Evolutionary conservation across 2,113 vertebrate species (phyloP).

Genomic region (Chauna torquata): DNA sequence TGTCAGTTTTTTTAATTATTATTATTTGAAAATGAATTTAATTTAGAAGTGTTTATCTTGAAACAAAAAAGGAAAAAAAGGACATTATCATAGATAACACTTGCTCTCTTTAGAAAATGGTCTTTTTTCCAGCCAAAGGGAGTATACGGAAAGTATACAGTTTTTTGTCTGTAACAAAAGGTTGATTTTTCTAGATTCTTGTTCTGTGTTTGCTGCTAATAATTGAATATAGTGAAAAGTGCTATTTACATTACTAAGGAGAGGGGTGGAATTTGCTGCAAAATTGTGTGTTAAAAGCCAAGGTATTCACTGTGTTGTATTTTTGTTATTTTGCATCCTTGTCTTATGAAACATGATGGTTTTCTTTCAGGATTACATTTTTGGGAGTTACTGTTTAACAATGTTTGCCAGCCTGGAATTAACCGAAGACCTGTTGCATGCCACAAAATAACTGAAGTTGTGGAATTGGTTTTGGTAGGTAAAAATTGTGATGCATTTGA

Average conservation of each 20-base stretch:
- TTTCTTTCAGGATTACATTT: constrained; percentile 64
- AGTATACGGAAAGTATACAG: fast-evolving
- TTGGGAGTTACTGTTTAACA: constrained; percentile 50
- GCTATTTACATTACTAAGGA: neutral
- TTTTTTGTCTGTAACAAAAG: neutral
- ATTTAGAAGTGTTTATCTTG: neutral
- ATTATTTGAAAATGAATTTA: neutral
- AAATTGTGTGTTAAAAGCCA: neutral
- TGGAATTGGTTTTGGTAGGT: constrained; percentile 61
- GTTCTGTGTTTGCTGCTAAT: neutral
- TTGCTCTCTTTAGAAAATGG: neutral
- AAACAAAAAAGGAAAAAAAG: neutral
- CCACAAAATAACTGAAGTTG: constrained; percentile 43
- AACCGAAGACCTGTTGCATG: constrained; percentile 55
- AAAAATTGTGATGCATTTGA: neutral
- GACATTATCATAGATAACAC: neutral
- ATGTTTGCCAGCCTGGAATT: constrained; percentile 64
- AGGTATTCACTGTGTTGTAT: neutral
- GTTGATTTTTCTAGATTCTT: neutral
- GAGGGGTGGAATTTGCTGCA: neutral
- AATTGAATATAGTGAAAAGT: neutral
- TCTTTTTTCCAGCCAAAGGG: neutral
- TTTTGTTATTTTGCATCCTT: neutral
- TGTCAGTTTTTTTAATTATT: neutral
- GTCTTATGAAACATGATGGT: neutral